Evolutionary conservation across 2,888 invertebrate genomes (phyloP), one percentile per base, ranked within the genome.

Genomic region (Sarcophaga carnaria): DNA sequence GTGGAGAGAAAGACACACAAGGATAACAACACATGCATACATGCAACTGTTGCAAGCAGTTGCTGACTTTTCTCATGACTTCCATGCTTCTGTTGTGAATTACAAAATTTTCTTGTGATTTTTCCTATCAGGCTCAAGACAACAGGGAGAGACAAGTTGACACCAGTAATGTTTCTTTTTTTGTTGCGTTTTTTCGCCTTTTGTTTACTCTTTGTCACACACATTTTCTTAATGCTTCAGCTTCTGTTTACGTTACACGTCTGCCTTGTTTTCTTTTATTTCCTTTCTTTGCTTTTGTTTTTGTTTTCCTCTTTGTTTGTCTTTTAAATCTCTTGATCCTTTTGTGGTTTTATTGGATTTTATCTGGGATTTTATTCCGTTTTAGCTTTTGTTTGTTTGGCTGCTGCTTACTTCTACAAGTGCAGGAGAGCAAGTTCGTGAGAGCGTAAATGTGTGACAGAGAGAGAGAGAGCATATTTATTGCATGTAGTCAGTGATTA

Each of bases 301-400:
- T 14, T 59, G 72, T 5, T 62, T 63, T 8, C 20, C 12, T 22
- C 12, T 17, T 71, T 84, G 63, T 77, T 25, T 75, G 63, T 64
- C 63, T 75, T 83, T 69, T 69, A 49, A 45, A 25, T 69, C 27
- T 69, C 14, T 75, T 81, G 74, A 84, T 84, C 75, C 83, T 87
- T 84, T 82, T 87, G 87, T 87, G 87, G 87, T 87, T 87, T 87
- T 87, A 84, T 82, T 84, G 81, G 84, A 84, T 84, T 84, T 79
- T 78, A 62, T 60, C 59, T 22, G 67, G 49, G 72, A 47, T 45
- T 64, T 71, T 62, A 2, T 25, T 49, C 37, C 14, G 49, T 17
- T 78, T 67, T n/a, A 3, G n/a, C 27, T 64, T n/a, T 64, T 76
- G 25, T 60, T 76, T 82, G 14, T 49, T 12, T 54, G 54, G 0